Conservation (phyloP, 2,113 vertebrate species). For the Strix uralensis region DNA sequence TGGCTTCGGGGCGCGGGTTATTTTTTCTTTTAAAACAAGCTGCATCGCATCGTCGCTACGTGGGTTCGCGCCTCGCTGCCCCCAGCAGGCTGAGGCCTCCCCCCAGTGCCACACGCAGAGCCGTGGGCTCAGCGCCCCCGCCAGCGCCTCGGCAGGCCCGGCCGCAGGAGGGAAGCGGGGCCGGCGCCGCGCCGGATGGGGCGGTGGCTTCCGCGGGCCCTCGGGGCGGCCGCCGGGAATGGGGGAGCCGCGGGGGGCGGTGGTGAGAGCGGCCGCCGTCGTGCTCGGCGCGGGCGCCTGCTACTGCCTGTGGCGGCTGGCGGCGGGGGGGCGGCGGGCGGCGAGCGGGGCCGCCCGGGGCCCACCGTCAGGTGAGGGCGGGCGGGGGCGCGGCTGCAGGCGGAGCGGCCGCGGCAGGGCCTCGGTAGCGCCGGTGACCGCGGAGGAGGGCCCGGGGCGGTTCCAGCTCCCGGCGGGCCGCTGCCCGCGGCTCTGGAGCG, state of each 20-base stretch:
- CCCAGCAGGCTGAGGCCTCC: neutral
- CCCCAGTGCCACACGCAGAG: too few species aligned
- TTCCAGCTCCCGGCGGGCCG: neutral
- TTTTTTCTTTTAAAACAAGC: too few species aligned
- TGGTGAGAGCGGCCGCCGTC: neutral
- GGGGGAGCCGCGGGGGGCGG: neutral
- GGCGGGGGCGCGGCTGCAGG: neutral
- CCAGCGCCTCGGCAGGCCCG: too few species aligned
- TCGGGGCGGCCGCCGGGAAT: neutral
- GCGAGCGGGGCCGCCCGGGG: too few species aligned
- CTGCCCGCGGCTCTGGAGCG: neutral
- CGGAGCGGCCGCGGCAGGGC: too few species aligned
- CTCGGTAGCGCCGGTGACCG: neutral
- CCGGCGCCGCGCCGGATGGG: neutral
- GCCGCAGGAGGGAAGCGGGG: too few species aligned
- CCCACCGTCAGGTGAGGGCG: neutral
- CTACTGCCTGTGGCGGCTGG: neutral
- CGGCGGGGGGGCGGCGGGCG: neutral
- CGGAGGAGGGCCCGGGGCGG: neutral
- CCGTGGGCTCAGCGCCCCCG: too few species aligned
- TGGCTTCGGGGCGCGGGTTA: neutral
- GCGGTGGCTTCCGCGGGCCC: neutral
- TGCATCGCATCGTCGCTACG: too few species aligned
- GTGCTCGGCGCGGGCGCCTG: neutral
- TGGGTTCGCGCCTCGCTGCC: rapidly evolving